Base-by-base conservation (phyloP, 2,888 invertebrate species). In the Aporophyla nigra region DNA sequence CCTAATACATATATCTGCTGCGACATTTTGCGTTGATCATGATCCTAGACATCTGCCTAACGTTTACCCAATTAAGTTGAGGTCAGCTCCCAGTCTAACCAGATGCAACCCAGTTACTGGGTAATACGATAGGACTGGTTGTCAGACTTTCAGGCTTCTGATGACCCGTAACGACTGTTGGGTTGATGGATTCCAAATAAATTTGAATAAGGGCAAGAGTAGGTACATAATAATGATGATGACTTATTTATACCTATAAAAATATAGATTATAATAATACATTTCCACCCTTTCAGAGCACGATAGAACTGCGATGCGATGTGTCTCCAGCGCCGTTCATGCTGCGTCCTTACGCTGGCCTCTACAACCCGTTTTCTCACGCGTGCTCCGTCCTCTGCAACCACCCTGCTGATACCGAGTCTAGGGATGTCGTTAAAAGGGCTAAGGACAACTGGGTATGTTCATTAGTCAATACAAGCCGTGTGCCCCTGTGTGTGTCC, bases 321-420 rank as follows among this genome's bases (percentile, higher is more conserved):
- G 97, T 97, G 21, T 96, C 96, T 49, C 98, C 98, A 2, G 98
- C 98, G 2, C 98, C 98, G 7, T 98, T 98, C 78, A 97, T 98
- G 76, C 94, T 98, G 61, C 97, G 98, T 68, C 98, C 98, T 0
- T 98, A 98, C 90, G 98, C 98, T 5, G 98, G 98, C 0, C 96
- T 98, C 0, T 98, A 98, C 94, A 98, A 98, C 93, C 98, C 98
- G 0, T 98, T 98, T 93, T 97, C 98, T 0, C 97, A 97, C 81
- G 97, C 98, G 10, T 99, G 98, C 91, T 98, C 98, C 0, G 97
- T 98, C 12, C 96, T 98, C 14, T 98, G 98, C 94, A 98, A 98
- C 92, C 98, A 99, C 93, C 98, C 98, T 0, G 98, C 98, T 1
- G 98, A 98, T 76, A 97, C 95, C 33, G 98, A 98, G 67, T 97